Evolutionary conservation across 2,113 vertebrate genomes (phyloP), one percentile per base, ranked within the genome.

Genomic region (Lichenostomus cassidix): DNA sequence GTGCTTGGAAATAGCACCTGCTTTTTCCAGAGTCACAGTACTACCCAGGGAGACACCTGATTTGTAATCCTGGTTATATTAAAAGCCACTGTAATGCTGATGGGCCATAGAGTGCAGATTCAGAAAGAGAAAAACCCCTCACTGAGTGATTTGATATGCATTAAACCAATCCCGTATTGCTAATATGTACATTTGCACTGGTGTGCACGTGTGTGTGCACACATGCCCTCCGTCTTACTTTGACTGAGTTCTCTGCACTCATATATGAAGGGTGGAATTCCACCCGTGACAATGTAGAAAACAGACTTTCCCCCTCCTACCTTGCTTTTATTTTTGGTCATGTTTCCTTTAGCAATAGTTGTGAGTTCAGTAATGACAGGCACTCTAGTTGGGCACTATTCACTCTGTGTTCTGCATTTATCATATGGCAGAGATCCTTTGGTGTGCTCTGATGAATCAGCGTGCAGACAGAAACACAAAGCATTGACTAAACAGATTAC

Each of bases 1-100:
- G 6, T 80, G 50, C 65, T 93, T 92, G 86, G 83, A 85, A 89
- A 33, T 41, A 82, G 90, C 92, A 96, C 95, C 96, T 96, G 95
- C 83, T 92, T 92, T 73, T 82, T 81, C 87, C 68, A 83, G 62
- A 87, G 76, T 84, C 90, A 47, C 95, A 95, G 85, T 84, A 67
- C 94, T 89, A 79, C 83, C 67, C 13, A 82, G 94, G 95, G 94
- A 95, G 82, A 88, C 58, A 74, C 68, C 85, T 28, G 59, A 86
- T 76, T 86, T 94, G 60, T 94, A 90, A 89, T 86, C 58, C 56
- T 63, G 78, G n/a, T 76, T 74, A 9, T 80, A 69, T 83, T 95
- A 92, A 88, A 91, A 87, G 41, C 56, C 28, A 1, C 5, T 84
- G 41, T 53, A 82, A 82, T 64, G 56, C 89, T 52, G 73, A 64